These are phyloP conservation scores for Pheosia tremula DNA, from an alignment of 2,888 invertebrate genomes.

Conservation along the genomic window DNA sequence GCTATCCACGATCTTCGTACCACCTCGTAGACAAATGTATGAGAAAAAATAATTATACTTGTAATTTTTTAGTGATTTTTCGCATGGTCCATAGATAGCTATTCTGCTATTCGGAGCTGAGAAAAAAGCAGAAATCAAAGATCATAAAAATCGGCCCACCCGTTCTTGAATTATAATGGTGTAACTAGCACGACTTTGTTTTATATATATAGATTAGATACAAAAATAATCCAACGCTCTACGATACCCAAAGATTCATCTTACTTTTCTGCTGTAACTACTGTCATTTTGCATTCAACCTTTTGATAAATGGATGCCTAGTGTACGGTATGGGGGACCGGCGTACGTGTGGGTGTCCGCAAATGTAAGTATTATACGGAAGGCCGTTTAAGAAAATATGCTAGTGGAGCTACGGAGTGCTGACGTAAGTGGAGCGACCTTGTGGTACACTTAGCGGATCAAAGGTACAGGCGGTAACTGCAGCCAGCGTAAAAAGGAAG, in stretches of 20 bases:
- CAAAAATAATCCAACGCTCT: not conserved
- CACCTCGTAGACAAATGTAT: too few relatives aligned
- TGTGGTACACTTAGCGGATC: constrained; percentile 7
- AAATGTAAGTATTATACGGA: constrained; percentile 52
- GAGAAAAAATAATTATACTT: too few relatives aligned
- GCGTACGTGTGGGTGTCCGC: constrained; percentile 42
- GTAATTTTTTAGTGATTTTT: too few relatives aligned
- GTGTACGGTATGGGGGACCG: constrained; percentile 20
- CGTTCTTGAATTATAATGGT: too few relatives aligned
- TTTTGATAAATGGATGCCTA: constrained; percentile 37
- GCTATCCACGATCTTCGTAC: too few relatives aligned
- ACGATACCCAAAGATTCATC: not conserved
- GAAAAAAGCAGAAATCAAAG: too few relatives aligned
- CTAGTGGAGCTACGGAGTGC: constrained; percentile 21
- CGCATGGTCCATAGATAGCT: too few relatives aligned
- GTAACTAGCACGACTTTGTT: too few relatives aligned
- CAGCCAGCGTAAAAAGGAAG: not conserved
- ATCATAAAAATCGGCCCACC: too few relatives aligned
- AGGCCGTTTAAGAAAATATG: constrained; percentile 40
- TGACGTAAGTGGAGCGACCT: constrained; percentile 17
- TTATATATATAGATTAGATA: too few relatives aligned
- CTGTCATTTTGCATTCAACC: constrained; percentile 30
- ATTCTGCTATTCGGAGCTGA: too few relatives aligned
- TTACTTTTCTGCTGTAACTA: not conserved
- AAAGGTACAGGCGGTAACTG: not conserved